Base-by-base conservation (phyloP, 2,113 vertebrate species). In the Turdus rufiventris region DNA sequence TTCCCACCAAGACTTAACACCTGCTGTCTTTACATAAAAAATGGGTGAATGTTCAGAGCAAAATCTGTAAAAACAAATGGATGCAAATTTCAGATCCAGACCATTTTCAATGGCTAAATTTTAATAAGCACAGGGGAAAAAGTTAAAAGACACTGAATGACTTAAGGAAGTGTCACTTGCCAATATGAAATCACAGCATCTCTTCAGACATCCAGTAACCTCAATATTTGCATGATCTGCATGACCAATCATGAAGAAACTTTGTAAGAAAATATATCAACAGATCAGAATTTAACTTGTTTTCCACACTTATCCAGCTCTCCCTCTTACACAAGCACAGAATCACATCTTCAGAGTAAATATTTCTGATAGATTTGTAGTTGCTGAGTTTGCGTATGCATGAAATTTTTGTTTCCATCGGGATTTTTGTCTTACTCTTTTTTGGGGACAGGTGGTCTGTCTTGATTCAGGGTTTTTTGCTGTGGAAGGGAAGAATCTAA, bases 371-470 rank as follows among this genome's bases (percentile, higher is more conserved):
- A 10, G 36, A 67, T 66, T 38, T 33, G 20, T 43, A 71, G 38
- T 25, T 58, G 53, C 0, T 25, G 36, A 28, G 31, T 53, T 74
- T 24, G 15, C 0, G 0, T 18, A 63, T 8, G 31, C 3, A 6
- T 12, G 5, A 81, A 47, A 62, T 33, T 76, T 45, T 77, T 25
- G 29, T 33, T 70, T 61, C 26, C 5, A 6, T 45, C 9, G 34
- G 36, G 26, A 78, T 29, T 26, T 76, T 24, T n/a, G 31, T 38
- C 42, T 56, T 29, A 5, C 1, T 17, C 9, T 34, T 26, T 65
- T 70, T 20, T 8, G 2, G 2, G 15, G 14, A 19, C 18, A 14
- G 4, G 31, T 20, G 31, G 11, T 34, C 15, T 34, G 6, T 12
- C 16, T 85, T 62, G 18, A 15, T 15, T 62, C 79, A 4, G 33